Evolutionary conservation across 2,888 invertebrate genomes (phyloP).

Genomic region (Campoplex capitator): DNA sequence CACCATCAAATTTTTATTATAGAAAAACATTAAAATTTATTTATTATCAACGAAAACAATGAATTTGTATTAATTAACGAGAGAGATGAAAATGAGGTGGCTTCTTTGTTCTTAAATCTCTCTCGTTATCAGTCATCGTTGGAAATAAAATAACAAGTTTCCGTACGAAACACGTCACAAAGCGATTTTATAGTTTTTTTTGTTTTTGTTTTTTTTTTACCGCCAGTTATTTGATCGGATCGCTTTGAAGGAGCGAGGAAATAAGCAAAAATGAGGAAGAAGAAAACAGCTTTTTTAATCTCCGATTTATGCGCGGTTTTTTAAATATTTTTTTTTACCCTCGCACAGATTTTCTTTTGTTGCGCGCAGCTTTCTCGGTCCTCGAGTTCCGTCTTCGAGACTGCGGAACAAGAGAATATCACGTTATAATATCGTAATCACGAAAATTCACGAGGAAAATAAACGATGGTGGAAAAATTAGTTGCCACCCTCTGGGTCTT

Average conservation of each 20-base stretch:
- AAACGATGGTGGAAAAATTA: not conserved
- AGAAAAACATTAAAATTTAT: not conserved
- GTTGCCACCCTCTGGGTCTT: not conserved
- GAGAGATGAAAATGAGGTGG: not conserved
- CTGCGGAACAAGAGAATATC: not conserved
- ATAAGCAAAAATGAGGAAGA: not conserved
- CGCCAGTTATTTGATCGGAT: not conserved
- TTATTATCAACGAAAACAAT: not conserved
- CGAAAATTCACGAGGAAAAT: not conserved
- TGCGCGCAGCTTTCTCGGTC: conserved; percentile 22
- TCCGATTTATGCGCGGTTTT: conserved; percentile 23
- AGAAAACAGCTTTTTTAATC: conserved; percentile 55
- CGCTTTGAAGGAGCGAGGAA: not conserved
- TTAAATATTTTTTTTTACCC: conserved; percentile 27
- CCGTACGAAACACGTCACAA: conserved; percentile 8
- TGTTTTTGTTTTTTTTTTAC: not conserved
- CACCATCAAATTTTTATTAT: not conserved
- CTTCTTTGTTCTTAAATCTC: conserved; percentile 21
- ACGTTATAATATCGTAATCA: not conserved
- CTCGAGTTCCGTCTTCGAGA: conserved; percentile 5
- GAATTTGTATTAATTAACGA: not conserved
- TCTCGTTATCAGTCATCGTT: conserved; percentile 64
- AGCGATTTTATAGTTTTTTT: not conserved
- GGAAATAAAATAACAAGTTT: conserved; percentile 35
- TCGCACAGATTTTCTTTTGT: conserved; percentile 49